phyloP scores from a whole-genome alignment of 2,113 vertebrate genomes.

The Melanerpes aurifrons region DNA sequence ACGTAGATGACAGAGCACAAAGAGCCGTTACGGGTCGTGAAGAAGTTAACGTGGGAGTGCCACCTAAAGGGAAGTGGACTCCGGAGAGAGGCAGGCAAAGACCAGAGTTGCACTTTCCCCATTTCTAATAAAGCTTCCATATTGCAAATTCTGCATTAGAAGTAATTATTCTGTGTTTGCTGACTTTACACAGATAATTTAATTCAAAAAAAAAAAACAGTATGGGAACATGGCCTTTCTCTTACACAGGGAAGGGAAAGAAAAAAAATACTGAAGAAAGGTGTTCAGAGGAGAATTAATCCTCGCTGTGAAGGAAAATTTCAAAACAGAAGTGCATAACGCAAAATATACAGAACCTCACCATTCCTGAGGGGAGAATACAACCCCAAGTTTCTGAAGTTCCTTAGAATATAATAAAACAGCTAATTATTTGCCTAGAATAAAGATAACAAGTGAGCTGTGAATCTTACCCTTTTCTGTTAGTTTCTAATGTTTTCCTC shows the following conservation, averaged over 20 bases:
- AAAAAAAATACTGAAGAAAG: neutral
- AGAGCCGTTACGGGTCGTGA: neutral
- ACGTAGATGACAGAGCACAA: conserved; percentile 26
- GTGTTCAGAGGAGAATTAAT: conserved; percentile 43
- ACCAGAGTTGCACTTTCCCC: neutral
- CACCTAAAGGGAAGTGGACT: conserved; percentile 38
- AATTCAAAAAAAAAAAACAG: neutral
- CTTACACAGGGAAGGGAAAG: neutral
- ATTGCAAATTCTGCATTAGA: conserved; percentile 4
- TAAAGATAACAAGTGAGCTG: conserved; percentile 10
- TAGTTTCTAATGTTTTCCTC: conserved; percentile 30
- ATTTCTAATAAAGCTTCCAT: conserved; percentile 21
- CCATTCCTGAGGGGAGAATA: neutral
- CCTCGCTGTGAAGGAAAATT: conserved; percentile 30
- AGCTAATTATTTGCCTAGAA: conserved; percentile 42
- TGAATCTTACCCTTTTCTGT: conserved; percentile 25
- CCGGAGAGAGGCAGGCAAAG: neutral
- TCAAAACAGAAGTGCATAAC: neutral
- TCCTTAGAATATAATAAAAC: conserved; percentile 29
- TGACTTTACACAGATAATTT: conserved; percentile 10
- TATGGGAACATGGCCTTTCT: neutral
- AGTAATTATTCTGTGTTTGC: conserved; percentile 32
- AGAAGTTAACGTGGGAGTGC: conserved; percentile 47
- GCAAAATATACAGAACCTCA: neutral
- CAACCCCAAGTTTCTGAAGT: neutral